Evolutionary conservation across 2,888 invertebrate genomes (phyloP).

Genomic region (Drosophila nigritarsus): DNA sequence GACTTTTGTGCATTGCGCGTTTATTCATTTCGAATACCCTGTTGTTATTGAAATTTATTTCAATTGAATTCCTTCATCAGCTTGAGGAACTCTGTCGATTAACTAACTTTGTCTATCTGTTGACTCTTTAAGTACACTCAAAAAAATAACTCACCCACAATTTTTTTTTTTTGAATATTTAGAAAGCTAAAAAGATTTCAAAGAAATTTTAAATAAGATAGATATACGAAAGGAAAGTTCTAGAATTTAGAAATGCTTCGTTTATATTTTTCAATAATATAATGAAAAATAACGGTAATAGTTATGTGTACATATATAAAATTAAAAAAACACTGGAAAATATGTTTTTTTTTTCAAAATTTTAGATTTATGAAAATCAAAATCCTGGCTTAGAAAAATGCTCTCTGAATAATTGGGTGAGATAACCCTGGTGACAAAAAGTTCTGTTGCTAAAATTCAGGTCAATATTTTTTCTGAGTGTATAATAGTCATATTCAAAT

Average conservation of each 20-base stretch:
- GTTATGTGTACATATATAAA: neutral
- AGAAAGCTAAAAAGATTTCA: neutral
- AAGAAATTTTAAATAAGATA: neutral
- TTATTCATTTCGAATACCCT: constrained; percentile 35
- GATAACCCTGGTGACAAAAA: neutral
- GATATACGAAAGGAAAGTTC: neutral
- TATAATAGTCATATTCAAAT: neutral
- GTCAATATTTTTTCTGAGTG: neutral
- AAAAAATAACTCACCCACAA: neutral
- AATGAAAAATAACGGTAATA: neutral
- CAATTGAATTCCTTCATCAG: neutral
- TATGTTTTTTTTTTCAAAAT: neutral
- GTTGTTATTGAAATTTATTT: neutral
- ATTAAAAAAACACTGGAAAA: too few species aligned
- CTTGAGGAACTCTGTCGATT: neutral
- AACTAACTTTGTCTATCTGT: neutral
- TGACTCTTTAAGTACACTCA: neutral
- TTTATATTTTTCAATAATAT: neutral
- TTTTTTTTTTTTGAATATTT: neutral
- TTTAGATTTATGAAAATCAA: neutral
- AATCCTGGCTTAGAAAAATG: accelerated
- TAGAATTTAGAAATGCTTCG: neutral
- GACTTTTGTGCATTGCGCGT: neutral
- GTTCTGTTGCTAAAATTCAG: neutral
- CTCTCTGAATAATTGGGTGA: neutral